A percentile compares a stretch with the other conserved stretches of the same genome.
phyloP scores from a whole-genome alignment of 2,113 vertebrate genomes.

The Tachycineta bicolor region DNA sequence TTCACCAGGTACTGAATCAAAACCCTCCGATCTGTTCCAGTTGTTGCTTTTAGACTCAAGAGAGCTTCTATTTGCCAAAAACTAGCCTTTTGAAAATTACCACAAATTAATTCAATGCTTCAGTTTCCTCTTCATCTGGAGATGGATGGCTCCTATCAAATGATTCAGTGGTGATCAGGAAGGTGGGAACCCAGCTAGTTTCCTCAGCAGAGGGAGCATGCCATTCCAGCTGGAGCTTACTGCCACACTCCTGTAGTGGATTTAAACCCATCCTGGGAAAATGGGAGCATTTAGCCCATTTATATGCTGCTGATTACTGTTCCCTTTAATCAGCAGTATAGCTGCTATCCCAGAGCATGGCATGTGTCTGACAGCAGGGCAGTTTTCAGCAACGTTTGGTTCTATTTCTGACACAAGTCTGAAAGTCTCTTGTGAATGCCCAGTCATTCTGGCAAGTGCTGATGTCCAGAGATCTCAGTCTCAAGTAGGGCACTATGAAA shows the following conservation, averaged over 20 bases:
- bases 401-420: constrained; percentile 24
- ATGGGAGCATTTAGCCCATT: constrained; percentile 30
- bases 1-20: fast-evolving
- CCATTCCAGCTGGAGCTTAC: not conserved
- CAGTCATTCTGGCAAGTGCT: not conserved
- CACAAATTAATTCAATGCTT: not conserved
- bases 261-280: constrained; percentile 5
- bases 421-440: not conserved
- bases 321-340: not conserved
- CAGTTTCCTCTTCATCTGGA: constrained; percentile 2
- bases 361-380: constrained; percentile 35
- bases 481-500: not conserved
- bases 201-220: not conserved
- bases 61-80: not conserved
- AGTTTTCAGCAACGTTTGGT: not conserved
- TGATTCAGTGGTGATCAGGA: not conserved
- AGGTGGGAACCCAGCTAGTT: not conserved
- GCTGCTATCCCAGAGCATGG: not conserved
- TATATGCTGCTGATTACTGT: constrained; percentile 13
- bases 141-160: constrained; percentile 24
- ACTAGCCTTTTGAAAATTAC: not conserved
- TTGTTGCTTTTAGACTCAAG: not conserved
- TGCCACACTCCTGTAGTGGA: not conserved
- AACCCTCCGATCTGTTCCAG: not conserved
- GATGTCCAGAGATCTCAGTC: not conserved